Percentiles rank a stretch among this genome's conserved stretches.
These are phyloP conservation scores for Syndactyla subalaris DNA, from an alignment of 2,797 vertebrate species.

Conservation along the genomic window DNA sequence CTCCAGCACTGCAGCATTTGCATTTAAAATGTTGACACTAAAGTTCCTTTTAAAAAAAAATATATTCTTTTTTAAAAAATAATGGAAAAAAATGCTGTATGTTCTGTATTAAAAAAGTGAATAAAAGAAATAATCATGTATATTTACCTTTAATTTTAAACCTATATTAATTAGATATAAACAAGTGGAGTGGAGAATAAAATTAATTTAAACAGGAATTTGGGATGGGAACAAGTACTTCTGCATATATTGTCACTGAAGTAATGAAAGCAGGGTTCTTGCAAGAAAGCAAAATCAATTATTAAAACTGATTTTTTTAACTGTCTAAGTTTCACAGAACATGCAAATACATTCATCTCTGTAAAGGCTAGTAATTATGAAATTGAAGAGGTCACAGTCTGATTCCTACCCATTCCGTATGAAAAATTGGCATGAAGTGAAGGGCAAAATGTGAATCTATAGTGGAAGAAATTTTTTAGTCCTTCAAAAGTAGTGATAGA, in stretches of 20 bases:
- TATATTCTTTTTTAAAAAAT: neutral
- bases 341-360: neutral
- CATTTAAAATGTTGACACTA: neutral
- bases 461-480: neutral
- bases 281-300: neutral
- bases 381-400: neutral
- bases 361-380: neutral
- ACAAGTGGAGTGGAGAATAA: neutral
- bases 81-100: fast-evolving
- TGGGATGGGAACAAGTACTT: neutral
- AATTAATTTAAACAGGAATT: neutral
- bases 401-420: neutral
- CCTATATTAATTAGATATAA: neutral
- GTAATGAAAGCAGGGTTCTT: neutral
- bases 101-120: neutral
- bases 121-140: neutral
- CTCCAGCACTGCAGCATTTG: neutral
- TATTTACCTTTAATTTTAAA: neutral
- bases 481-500: neutral
- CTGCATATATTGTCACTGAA: neutral
- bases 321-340: neutral
- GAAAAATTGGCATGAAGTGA: neutral
- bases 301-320: neutral
- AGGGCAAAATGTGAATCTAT: neutral
- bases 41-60: neutral